Percentiles rank a stretch among this genome's conserved stretches.
Conservation (phyloP, 2,888 invertebrate species). For the Selenia dentaria region DNA sequence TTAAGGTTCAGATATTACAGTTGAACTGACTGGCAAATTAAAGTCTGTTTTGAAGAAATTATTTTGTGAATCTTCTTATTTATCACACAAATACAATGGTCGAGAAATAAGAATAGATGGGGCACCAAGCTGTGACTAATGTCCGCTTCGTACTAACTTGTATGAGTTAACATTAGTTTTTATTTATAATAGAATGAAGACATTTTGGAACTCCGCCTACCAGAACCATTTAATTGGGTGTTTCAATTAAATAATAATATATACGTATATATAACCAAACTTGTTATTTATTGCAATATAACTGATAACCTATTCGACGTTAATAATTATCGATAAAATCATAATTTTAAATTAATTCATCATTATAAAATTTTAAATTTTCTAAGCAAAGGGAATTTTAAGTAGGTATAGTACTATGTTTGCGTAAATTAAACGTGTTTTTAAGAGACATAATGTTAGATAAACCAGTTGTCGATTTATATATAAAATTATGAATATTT, state of each 20-base stretch:
- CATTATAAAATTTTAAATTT: no score
- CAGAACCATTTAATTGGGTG: conserved; percentile 57
- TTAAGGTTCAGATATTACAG: conserved; percentile 38
- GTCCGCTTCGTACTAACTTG: conserved; percentile 54
- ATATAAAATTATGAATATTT: no score
- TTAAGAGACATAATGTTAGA: no score
- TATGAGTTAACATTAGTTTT: conserved; percentile 68
- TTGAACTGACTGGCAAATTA: conserved; percentile 20
- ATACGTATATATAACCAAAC: conserved; percentile 44
- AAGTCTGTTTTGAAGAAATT: conserved; percentile 53
- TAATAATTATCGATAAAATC: conserved; percentile 19
- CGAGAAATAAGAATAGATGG: conserved; percentile 67
- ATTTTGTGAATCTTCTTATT: conserved; percentile 68
- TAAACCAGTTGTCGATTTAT: no score
- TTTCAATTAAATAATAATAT: conserved; percentile 54
- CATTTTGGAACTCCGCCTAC: conserved; percentile 66
- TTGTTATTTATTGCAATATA: conserved; percentile 55
- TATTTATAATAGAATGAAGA: conserved; percentile 76
- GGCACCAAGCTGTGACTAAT: conserved; percentile 77
- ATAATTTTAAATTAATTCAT: conserved; percentile 10
- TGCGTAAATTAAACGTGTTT: conserved; percentile 14
- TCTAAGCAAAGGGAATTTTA: conserved; percentile 12
- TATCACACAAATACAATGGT: conserved; percentile 56
- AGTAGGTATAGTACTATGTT: conserved; percentile 7
- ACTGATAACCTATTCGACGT: conserved; percentile 31